Evolutionary conservation across 1,140 invertebrate genomes (phyloP).

Genomic region (Eufriesea mexicana): DNA sequence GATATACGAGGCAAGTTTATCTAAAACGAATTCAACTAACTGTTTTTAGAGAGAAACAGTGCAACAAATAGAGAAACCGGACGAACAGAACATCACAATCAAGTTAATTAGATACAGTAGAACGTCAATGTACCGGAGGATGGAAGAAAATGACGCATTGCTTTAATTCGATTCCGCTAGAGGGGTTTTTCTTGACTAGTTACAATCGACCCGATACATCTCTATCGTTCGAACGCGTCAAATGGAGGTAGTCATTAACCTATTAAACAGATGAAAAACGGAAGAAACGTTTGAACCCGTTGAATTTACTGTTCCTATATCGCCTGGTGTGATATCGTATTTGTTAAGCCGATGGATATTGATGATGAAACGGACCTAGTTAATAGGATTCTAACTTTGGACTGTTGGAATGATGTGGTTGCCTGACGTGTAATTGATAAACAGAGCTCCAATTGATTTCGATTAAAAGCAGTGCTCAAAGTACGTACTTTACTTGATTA

Average conservation of each 20-base stretch:
- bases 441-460: no score
- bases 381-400: neutral
- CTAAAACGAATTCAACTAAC: neutral
- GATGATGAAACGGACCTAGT: neutral
- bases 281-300: neutral
- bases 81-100: neutral
- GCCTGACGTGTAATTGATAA: no score
- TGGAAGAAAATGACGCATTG: constrained; percentile 39
- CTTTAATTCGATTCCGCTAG: constrained; percentile 26
- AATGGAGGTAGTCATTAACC: neutral
- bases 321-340: neutral
- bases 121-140: neutral
- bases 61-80: constrained; percentile 26
- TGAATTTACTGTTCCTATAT: neutral
- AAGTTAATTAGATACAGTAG: constrained; percentile 36
- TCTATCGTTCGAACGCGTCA: constrained; percentile 24
- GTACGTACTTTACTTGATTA: no score
- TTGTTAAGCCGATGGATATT: no score
- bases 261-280: neutral
- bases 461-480: no score
- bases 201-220: neutral
- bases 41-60: neutral
- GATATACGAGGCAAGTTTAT: neutral
- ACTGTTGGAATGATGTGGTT: neutral
- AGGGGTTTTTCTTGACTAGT: constrained; percentile 7